phyloP scores from a whole-genome alignment of 2,113 vertebrate genomes.

The Paracanthobrama guichenoti region DNA sequence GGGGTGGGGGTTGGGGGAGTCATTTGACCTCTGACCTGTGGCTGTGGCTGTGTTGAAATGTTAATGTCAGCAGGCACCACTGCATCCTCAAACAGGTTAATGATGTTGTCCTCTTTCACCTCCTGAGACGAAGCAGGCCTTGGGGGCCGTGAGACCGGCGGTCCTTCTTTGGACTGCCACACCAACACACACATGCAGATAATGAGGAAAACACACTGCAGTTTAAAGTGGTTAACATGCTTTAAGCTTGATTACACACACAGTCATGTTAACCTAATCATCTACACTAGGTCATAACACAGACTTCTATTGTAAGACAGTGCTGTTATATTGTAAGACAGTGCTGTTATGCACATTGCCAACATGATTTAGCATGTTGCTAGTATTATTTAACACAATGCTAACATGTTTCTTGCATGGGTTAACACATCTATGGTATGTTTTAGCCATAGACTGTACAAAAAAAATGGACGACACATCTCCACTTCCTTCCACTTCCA shows the following conservation, averaged over 20 bases:
- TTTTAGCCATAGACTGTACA: too few relatives aligned
- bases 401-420: too few relatives aligned
- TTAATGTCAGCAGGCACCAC: constrained; percentile 80
- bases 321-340: not conserved
- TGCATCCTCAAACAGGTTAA: constrained; percentile 81
- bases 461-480: too few relatives aligned
- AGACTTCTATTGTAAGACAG: not conserved
- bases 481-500: too few relatives aligned
- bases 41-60: constrained; percentile 82
- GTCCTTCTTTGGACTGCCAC: constrained; percentile 83
- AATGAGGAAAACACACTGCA: constrained; percentile 22
- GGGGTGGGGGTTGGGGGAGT: constrained; percentile 27
- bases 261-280: not conserved
- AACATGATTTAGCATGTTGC: too few relatives aligned
- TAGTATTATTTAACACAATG: too few relatives aligned
- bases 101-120: constrained; percentile 80
- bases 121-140: constrained; percentile 88
- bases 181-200: constrained; percentile 25
- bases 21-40: constrained; percentile 82
- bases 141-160: constrained; percentile 85
- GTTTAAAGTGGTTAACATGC: constrained; percentile 15
- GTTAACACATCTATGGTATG: too few relatives aligned
- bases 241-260: not conserved
- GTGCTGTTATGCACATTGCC: not conserved
- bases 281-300: not conserved